phyloP scores from a whole-genome alignment of 2,888 invertebrate species.

The Leucania comma region DNA sequence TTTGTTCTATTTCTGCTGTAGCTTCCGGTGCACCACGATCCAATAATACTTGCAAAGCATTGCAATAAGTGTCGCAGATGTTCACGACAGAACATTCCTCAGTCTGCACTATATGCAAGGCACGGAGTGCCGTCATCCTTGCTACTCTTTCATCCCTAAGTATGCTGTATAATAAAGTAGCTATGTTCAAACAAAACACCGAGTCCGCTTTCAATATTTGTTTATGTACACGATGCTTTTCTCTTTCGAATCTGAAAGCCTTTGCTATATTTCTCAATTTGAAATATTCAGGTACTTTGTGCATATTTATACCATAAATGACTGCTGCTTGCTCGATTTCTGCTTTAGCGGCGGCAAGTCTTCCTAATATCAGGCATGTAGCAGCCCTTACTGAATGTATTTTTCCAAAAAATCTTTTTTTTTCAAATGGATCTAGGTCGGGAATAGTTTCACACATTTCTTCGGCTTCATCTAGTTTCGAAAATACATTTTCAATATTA shows the following conservation, averaged over 20 bases:
- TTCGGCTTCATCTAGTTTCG: slow-evolving; percentile 81
- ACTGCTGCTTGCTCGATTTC: slow-evolving; percentile 78
- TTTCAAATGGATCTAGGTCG: slow-evolving; percentile 68
- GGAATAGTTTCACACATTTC: slow-evolving; percentile 69
- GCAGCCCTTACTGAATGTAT: slow-evolving; percentile 82
- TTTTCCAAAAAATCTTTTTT: slow-evolving; percentile 78
- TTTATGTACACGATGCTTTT: slow-evolving; percentile 74
- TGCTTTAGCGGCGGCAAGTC: slow-evolving; percentile 74
- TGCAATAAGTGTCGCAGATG: slow-evolving; percentile 86
- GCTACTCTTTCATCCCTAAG: slow-evolving; percentile 79
- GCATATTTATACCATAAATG: slow-evolving; percentile 78
- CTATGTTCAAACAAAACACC: slow-evolving; percentile 82
- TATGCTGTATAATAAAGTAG: slow-evolving; percentile 78
- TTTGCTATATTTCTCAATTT: slow-evolving; percentile 70
- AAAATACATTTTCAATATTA: slow-evolving; percentile 73
- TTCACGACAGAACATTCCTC: slow-evolving; percentile 81
- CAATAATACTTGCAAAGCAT: slow-evolving; percentile 85
- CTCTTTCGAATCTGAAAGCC: slow-evolving; percentile 70
- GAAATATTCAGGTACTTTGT: slow-evolving; percentile 76
- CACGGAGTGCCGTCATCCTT: slow-evolving; percentile 75
- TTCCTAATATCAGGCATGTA: slow-evolving; percentile 73
- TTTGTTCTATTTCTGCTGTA: slow-evolving; percentile 80
- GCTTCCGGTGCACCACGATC: slow-evolving; percentile 79
- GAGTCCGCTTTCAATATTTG: slow-evolving; percentile 77
- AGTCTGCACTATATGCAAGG: slow-evolving; percentile 79